Conservation (phyloP, 2,888 invertebrate genomes). For the Icerya purchasi region DNA sequence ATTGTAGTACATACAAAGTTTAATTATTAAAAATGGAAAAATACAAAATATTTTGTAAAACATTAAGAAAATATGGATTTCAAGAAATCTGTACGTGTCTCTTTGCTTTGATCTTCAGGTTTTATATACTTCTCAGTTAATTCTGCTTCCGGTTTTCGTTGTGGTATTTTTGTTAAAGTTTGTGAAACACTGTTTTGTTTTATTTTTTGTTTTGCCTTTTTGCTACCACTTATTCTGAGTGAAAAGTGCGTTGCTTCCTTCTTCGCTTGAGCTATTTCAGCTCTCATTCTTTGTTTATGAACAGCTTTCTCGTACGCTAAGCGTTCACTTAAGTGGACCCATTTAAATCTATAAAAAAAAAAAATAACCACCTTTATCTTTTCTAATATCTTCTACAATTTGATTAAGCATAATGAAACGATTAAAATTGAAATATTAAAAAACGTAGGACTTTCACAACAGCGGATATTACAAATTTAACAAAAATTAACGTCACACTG, state of each 20-base stretch:
- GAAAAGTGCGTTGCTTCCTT: constrained; percentile 74
- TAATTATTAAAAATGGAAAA: too few species aligned
- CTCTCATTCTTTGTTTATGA: constrained; percentile 58
- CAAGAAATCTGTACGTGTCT: background rate
- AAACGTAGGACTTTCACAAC: too few species aligned
- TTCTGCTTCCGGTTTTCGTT: background rate
- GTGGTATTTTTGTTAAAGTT: background rate
- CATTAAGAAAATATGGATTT: background rate
- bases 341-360: constrained; percentile 50
- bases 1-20: too few species aligned
- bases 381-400: too few species aligned
- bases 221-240: constrained; percentile 40
- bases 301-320: constrained; percentile 81
- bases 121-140: background rate
- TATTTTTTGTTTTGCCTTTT: constrained; percentile 7
- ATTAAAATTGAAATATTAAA: too few species aligned
- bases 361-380: background rate
- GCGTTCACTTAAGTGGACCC: constrained; percentile 84
- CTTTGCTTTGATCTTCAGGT: background rate
- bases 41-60: too few species aligned
- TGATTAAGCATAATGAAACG: too few species aligned
- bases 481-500: too few species aligned
- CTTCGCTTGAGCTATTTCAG: constrained; percentile 79
- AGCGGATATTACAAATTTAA: too few species aligned
- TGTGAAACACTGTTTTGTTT: background rate